These are phyloP conservation scores for Pterocles orientalis DNA, from an alignment of 2,113 vertebrate genomes.

Conservation along the genomic window DNA sequence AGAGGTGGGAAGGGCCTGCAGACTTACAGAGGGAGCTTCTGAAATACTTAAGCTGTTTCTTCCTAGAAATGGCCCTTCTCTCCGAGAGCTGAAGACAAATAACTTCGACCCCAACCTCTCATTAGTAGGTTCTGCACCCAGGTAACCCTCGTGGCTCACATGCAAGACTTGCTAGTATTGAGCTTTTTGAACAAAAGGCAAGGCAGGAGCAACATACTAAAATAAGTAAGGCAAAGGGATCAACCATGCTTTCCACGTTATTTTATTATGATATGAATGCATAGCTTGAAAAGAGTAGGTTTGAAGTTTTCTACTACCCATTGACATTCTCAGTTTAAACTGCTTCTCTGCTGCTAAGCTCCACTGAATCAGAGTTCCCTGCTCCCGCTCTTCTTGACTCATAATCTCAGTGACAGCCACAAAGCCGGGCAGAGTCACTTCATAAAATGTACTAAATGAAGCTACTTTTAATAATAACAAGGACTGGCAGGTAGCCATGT, in stretches of 20 bases:
- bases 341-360: background rate
- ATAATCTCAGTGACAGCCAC: constrained; percentile 5
- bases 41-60: background rate
- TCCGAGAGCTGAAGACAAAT: background rate
- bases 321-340: background rate
- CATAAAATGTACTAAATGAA: constrained; percentile 50
- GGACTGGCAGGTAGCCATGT: constrained; percentile 54
- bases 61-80: background rate
- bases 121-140: background rate
- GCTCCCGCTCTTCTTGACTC: background rate
- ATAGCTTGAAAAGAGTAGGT: background rate
- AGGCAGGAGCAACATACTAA: background rate
- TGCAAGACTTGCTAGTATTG: background rate
- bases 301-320: background rate
- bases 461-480: constrained; percentile 42
- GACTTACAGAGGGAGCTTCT: background rate
- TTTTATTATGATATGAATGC: background rate
- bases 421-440: constrained; percentile 4
- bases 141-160: background rate
- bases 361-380: background rate
- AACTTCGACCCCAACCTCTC: background rate
- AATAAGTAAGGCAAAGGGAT: background rate
- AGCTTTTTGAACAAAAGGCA: background rate
- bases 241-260: background rate
- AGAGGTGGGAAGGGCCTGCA: background rate